Evolutionary conservation across 2,797 vertebrate species (phyloP).

Genomic region (Acanthornis magna): DNA sequence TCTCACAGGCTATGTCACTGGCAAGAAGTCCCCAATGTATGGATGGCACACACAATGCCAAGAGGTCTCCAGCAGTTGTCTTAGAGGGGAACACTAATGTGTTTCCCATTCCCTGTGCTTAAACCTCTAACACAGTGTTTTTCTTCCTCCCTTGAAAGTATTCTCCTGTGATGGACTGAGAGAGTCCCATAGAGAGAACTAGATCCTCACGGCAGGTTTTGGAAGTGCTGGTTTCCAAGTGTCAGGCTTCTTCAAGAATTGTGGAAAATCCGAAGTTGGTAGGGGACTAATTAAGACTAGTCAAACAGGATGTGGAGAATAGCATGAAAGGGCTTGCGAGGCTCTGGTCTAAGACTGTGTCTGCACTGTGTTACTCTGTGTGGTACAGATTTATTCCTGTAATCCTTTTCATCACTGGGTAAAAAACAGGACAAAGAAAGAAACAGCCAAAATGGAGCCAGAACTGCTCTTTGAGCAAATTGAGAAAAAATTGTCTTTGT

Average conservation of each 20-base stretch:
- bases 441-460: not conserved
- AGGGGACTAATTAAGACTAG: slow-evolving; percentile 24
- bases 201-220: not conserved
- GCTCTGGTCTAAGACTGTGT: slow-evolving; percentile 2
- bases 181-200: not conserved
- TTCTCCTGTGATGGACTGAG: not conserved
- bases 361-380: slow-evolving; percentile 18
- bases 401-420: not conserved
- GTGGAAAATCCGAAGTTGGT: not conserved
- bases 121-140: slow-evolving; percentile 10
- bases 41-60: not conserved
- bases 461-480: not conserved
- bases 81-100: not conserved
- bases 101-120: slow-evolving; percentile 1
- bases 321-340: not conserved
- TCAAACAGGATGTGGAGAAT: slow-evolving; percentile 43
- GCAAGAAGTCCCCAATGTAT: not conserved
- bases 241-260: not conserved
- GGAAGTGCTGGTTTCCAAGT: not conserved
- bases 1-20: not conserved
- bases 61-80: not conserved
- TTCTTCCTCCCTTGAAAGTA: slow-evolving; percentile 11
- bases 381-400: not conserved
- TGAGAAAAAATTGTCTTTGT: not conserved
- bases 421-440: not conserved